These are phyloP conservation scores for Pelodiscus sinensis DNA, from an alignment of 2,113 vertebrate species.

Conservation along the genomic window DNA sequence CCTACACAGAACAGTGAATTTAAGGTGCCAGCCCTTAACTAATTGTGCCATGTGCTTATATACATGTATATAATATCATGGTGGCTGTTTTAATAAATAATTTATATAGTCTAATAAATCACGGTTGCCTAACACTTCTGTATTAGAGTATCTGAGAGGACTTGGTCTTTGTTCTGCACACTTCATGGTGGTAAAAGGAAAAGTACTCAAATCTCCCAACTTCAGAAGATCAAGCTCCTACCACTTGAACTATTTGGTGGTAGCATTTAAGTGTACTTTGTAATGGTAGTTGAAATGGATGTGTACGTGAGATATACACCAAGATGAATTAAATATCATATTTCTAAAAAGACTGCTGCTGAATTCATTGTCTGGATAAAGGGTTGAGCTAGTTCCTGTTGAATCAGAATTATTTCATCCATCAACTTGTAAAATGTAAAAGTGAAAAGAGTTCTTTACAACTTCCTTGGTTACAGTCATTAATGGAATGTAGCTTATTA, in stretches of 20 bases:
- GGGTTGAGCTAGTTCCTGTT: neutral
- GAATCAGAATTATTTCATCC: neutral
- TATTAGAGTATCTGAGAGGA: neutral
- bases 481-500: neutral
- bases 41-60: rapidly evolving
- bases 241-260: neutral
- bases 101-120: neutral
- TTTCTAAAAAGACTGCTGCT: rapidly evolving
- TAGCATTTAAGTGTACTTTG: neutral
- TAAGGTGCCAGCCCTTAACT: neutral
- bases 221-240: neutral
- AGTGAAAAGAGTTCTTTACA: neutral
- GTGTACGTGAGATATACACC: neutral
- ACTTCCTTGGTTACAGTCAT: neutral
- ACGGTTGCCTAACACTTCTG: neutral
- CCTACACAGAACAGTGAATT: neutral
- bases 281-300: neutral
- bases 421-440: neutral
- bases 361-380: neutral
- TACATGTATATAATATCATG: neutral
- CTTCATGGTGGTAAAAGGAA: rapidly evolving
- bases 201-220: neutral
- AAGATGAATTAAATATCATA: neutral
- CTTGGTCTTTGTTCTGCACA: neutral
- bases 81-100: neutral